Percentiles rank a stretch among this genome's conserved stretches.
phyloP scores from a whole-genome alignment of 1,140 invertebrate genomes.

The Rhyzopertha dominica region DNA sequence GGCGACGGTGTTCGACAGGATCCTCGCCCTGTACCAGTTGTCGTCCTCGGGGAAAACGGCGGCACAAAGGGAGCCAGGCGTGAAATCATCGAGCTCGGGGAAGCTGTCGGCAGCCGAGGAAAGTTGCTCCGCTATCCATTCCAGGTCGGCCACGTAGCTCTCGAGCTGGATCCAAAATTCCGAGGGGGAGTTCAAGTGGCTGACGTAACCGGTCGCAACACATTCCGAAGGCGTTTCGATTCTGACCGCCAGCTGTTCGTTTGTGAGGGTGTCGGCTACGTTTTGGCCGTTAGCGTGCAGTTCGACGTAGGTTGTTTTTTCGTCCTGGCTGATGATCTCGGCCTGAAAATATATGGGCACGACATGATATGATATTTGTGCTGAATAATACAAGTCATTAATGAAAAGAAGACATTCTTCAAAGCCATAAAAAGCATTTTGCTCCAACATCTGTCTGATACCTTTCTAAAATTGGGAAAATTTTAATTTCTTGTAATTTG shows the following conservation, averaged over 20 bases:
- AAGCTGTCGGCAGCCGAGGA: slow-evolving; percentile 50
- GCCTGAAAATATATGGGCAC: no score
- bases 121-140: slow-evolving; percentile 57
- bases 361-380: no score
- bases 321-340: slow-evolving; percentile 55
- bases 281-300: slow-evolving; percentile 58
- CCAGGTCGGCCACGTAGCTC: slow-evolving; percentile 54
- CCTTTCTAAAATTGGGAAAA: no score
- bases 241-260: slow-evolving; percentile 48
- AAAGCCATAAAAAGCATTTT: no score
- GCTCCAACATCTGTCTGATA: no score
- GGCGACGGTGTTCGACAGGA: slow-evolving; percentile 55
- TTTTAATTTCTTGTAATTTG: no score
- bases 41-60: slow-evolving; percentile 65
- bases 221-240: slow-evolving; percentile 6
- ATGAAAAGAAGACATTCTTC: no score
- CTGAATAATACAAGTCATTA: no score
- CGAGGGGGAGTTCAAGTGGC: slow-evolving; percentile 59
- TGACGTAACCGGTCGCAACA: slow-evolving; percentile 56
- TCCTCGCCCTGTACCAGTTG: slow-evolving; percentile 64
- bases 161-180: slow-evolving; percentile 70
- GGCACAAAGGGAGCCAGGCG: slow-evolving; percentile 58
- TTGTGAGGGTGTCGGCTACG: slow-evolving; percentile 55
- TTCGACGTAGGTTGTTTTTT: slow-evolving; percentile 57
- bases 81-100: slow-evolving; percentile 46